Evolutionary conservation across 2,113 vertebrate genomes (phyloP).

Genomic region (Chroicocephalus ridibundus): DNA sequence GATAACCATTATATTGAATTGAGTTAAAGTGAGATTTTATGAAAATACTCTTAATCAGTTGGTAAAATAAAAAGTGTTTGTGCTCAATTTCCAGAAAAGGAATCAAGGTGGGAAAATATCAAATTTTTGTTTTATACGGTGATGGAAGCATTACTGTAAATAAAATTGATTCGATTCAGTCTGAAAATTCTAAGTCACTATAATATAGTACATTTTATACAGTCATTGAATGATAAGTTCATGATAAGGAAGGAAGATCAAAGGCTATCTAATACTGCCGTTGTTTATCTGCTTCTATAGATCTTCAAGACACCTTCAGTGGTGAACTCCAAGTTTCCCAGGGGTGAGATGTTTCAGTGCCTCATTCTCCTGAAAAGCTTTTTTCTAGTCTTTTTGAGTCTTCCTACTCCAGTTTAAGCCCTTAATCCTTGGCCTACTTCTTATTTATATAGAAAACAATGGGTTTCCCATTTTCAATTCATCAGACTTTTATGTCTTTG

Average conservation of each 20-base stretch:
- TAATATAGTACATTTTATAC: not conserved
- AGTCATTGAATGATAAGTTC: not conserved
- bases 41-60: not conserved
- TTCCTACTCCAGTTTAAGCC: not conserved
- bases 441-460: not conserved
- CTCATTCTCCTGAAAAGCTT: not conserved
- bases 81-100: not conserved
- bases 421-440: constrained; percentile 13
- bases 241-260: not conserved
- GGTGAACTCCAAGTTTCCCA: not conserved
- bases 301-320: not conserved
- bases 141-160: not conserved
- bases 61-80: not conserved
- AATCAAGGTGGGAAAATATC: not conserved
- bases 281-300: not conserved
- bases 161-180: not conserved
- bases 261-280: not conserved
- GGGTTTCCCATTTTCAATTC: not conserved
- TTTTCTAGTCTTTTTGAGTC: not conserved
- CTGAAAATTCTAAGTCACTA: not conserved
- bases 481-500: not conserved
- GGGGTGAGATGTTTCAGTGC: not conserved
- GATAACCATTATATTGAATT: not conserved
- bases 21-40: not conserved
- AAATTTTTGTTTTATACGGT: not conserved